Evolutionary conservation across 2,888 invertebrate species (phyloP).

Genomic region (Steinernema hermaphroditum): DNA sequence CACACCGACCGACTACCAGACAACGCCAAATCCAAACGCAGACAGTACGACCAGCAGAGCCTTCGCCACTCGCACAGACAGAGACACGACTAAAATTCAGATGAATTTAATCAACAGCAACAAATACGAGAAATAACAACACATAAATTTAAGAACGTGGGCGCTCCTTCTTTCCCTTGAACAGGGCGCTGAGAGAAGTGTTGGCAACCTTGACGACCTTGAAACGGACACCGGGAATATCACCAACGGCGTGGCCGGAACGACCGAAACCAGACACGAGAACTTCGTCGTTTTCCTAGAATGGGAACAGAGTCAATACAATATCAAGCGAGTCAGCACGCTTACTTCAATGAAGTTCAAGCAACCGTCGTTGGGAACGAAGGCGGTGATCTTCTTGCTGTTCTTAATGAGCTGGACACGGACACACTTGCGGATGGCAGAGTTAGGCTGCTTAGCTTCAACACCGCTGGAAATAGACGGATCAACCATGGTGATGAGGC

Average conservation of each 20-base stretch:
- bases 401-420: conserved; percentile 98
- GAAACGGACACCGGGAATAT: conserved; percentile 86
- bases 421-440: conserved; percentile 98
- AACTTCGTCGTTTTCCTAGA: conserved; percentile 95
- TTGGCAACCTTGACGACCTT: conserved; percentile 99
- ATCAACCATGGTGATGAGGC: too few relatives aligned
- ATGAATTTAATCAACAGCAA: conserved; percentile 23
- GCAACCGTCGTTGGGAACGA: conserved; percentile 98
- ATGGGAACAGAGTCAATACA: conserved; percentile 32
- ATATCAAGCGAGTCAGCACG: too few relatives aligned
- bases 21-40: too few relatives aligned
- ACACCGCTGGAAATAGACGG: conserved; percentile 79
- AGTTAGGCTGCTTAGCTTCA: conserved; percentile 99
- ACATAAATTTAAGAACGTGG: conserved; percentile 82
- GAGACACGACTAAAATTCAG: not conserved
- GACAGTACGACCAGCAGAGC: too few relatives aligned
- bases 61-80: too few relatives aligned
- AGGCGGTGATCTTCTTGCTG: conserved; percentile 99
- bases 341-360: conserved; percentile 94
- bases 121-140: conserved; percentile 18
- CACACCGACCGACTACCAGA: too few relatives aligned
- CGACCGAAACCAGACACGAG: conserved; percentile 98
- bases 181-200: conserved; percentile 93
- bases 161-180: conserved; percentile 99
- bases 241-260: conserved; percentile 99